Evolutionary conservation across 2,888 invertebrate species (phyloP), one percentile per base, ranked within the genome.

Genomic region (Hoplodrina ambigua): DNA sequence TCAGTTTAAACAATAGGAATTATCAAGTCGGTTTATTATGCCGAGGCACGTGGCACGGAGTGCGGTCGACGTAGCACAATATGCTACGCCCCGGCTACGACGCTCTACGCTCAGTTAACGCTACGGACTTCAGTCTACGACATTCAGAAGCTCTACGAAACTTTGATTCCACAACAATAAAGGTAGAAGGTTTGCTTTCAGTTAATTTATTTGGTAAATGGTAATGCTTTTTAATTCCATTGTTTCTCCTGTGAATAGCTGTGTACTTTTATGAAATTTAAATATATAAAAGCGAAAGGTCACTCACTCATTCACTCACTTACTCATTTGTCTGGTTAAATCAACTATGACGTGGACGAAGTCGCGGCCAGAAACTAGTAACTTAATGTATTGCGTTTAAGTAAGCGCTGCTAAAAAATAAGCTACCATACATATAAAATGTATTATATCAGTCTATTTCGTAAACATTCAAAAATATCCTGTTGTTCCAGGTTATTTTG

Each of bases 1-100:
- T 66, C 58, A 69, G 67, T 78, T 72, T 63, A 79, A 77, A 78
- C 79, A 81, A 83, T 74, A 75, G 74, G 61, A 67, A 81, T 85
- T 82, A 81, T 79, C 75, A 82, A 83, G 82, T 67, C 81, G 81
- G 90, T 90, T 90, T 92, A 92, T 94, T 93, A 92, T 92, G 91
- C 90, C 75, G 78, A 75, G 84, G 88, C 92, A 91, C 90, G 82
- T 75, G 85, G 87, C 90, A 90, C 89, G 80, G 81, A 78, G 78
- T 77, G 86, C 86, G 84, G 86, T 83, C 82, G 87, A 76, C 88
- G 90, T 90, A 89, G 90, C 89, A 85, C 84, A 86, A 84, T 87
- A 81, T 86, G 80, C 87, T 86, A 84, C 86, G 84, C 65, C 53
- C 56, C 66, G 65, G 71, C 85, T 87, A 86, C 86, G 86, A 72